Evolutionary conservation across 2,888 invertebrate species (phyloP), one percentile per base, ranked within the genome.

Genomic region (Trachelus tabidus): DNA sequence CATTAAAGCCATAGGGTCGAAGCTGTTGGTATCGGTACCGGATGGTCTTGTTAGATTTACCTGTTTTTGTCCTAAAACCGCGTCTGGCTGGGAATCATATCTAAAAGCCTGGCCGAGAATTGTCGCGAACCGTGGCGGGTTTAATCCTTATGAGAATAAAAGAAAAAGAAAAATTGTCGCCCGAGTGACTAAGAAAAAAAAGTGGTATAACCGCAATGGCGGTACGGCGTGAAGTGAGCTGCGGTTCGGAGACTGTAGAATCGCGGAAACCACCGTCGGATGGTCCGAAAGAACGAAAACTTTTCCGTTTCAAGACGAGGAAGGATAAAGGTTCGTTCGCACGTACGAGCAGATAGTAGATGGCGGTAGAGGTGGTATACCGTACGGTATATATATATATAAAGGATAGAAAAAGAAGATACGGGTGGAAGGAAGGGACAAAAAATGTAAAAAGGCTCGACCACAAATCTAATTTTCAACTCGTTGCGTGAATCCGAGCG

Each of bases 381-480:
- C 15, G 15, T 12, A 6, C 4, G 40, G 6, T 40, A 40, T 40
- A 23, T 23, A 23, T 15, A 23, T 15, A 56, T 40, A 40, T 23
- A 40, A 9, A 40, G 40, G 0, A 23, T 23, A 56, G 23, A 9
- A 15, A 9, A 56, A 56, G 23, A 0, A 56, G 56, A 56, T 23
- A 23, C 56, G 56, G 23, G 56, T 2, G 23, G 56, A 23, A 9
- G 23, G 56, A 56, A 35, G 35, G 3, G 1, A 12, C 0, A 56
- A 56, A 56, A 56, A 23, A 56, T 56, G 56, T 23, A 56, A 56
- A 23, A 56, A 56, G 56, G 9, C 9, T 56, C 6, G 23, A 56
- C 56, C 56, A 34, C 69, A 35, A 76, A 73, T 73, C 56, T 30
- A 37, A 35, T n/a, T 76, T 76, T 35, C 35, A 73, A 56, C 73